Base-by-base conservation (phyloP, 2,113 vertebrate genomes). In the Empidonax alnorum region DNA sequence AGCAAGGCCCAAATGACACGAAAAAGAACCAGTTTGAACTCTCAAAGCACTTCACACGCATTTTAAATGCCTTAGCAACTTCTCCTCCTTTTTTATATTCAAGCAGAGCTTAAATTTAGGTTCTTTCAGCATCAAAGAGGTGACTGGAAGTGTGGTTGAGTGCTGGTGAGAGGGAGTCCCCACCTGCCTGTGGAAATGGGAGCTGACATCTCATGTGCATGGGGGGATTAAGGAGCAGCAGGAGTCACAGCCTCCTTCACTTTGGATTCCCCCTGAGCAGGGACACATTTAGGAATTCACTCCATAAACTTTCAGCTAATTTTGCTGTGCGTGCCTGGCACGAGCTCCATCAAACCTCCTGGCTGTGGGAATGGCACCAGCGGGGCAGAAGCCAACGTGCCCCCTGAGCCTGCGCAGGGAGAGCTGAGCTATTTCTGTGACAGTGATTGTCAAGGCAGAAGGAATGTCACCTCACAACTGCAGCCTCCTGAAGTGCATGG, bases 161-260 rank as follows among this genome's bases (percentile, higher is more conserved):
- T 30, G 31, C 0, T 17, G 30, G 80, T 42, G 28, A 56, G n/a
- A 53, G 10, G 1, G 31, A 68, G 33, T 23, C 25, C 59, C 39
- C 24, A 10, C 4, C 20, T 19, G 19, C 2, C 24, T 19, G 2
- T 5, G 72, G 37, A 63, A 20, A 46, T 5, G 23, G 25, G n/a
- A 85, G 66, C 14, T 59, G 56, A 31, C 42, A 21, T 2, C 69
- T 44, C 3, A 0, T 30, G 20, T 2, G 25, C 46, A 21, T 1
- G 1, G 42, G 42, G 27, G 31, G 31, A 47, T 37, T 27, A 80
- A 47, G 0, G 1, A 31, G 28, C 37, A 41, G 61, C 37, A 84
- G 58, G 42, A 69, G 14, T 6, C 5, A 42, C 1, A 3, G 27
- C 3, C 10, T 73, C 10, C 35, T 79, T 19, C 87, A 65, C 10